These are phyloP conservation scores for Dolichopus griseipennis DNA, from an alignment of 2,888 invertebrate species.

Conservation along the genomic window DNA sequence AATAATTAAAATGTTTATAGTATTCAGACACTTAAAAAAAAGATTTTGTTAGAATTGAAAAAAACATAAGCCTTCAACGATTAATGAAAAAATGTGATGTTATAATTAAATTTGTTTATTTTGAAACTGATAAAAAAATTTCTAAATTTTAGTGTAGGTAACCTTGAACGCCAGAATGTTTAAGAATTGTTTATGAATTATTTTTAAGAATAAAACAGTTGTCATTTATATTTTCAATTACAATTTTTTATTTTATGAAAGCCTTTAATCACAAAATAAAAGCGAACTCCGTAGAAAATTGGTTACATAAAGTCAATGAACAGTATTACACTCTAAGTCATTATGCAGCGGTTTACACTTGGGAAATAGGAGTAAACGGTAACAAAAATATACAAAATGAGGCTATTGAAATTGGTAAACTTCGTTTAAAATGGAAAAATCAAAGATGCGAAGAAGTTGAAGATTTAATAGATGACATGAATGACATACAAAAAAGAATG, in stretches of 20 bases:
- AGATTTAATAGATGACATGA: slow-evolving; percentile 23
- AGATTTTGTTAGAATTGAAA: no score
- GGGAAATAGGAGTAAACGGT: slow-evolving; percentile 26
- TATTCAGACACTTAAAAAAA: no score
- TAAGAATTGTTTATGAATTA: no score
- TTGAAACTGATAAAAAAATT: no score
- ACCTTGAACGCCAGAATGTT: no score
- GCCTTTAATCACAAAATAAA: slow-evolving; percentile 12
- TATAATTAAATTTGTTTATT: no score
- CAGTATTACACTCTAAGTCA: slow-evolving; percentile 24
- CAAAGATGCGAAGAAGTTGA: slow-evolving; percentile 30
- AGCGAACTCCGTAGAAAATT: slow-evolving; percentile 22
- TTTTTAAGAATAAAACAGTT: no score
- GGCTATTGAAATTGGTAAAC: slow-evolving; percentile 25
- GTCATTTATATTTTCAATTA: no score
- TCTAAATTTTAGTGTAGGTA: no score
- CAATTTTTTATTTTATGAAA: background rate
- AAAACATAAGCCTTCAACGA: no score
- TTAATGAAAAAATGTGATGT: no score
- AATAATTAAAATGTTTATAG: no score
- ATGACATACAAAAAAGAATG: slow-evolving; percentile 42
- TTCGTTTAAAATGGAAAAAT: slow-evolving; percentile 38
- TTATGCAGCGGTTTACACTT: slow-evolving; percentile 25
- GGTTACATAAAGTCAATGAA: slow-evolving; percentile 25
- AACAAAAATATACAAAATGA: slow-evolving; percentile 21